These are phyloP conservation scores for Hydrocynus forskahlii DNA, from an alignment of 2,797 vertebrate species.

Conservation along the genomic window DNA sequence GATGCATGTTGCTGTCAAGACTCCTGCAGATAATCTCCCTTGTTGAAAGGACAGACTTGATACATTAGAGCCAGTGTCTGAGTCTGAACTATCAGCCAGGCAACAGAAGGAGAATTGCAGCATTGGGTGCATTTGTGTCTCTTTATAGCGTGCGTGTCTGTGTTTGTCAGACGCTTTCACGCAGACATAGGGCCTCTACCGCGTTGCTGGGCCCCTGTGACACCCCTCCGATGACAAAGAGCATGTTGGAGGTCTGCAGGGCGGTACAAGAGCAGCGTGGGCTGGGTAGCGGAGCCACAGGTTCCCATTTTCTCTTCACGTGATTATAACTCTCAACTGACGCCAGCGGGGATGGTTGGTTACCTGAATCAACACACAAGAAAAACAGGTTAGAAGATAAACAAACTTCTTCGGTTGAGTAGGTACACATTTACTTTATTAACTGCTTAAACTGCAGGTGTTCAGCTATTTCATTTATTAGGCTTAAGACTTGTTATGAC, in stretches of 20 bases:
- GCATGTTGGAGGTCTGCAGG: constrained; percentile 79
- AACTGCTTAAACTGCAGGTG: not conserved
- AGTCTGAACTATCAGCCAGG: constrained; percentile 31
- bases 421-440: not conserved
- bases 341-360: constrained; percentile 89
- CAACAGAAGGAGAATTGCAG: constrained; percentile 44
- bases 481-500: too few species aligned
- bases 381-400: not conserved
- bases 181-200: constrained; percentile 89
- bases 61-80: constrained; percentile 49
- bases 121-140: constrained; percentile 46
- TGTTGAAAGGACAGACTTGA: constrained; percentile 49
- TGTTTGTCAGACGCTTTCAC: constrained; percentile 84
- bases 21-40: constrained; percentile 53
- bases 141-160: not conserved
- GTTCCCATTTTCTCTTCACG: constrained; percentile 89
- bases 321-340: constrained; percentile 92
- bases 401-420: not conserved
- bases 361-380: constrained; percentile 76
- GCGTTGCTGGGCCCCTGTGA: constrained; percentile 93
- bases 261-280: constrained; percentile 92
- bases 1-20: constrained; percentile 43
- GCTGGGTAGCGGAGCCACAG: constrained; percentile 85
- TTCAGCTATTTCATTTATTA: too few species aligned
- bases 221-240: constrained; percentile 92